Base-by-base conservation (phyloP, 2,888 invertebrate species). In the Erynnis tages region DNA sequence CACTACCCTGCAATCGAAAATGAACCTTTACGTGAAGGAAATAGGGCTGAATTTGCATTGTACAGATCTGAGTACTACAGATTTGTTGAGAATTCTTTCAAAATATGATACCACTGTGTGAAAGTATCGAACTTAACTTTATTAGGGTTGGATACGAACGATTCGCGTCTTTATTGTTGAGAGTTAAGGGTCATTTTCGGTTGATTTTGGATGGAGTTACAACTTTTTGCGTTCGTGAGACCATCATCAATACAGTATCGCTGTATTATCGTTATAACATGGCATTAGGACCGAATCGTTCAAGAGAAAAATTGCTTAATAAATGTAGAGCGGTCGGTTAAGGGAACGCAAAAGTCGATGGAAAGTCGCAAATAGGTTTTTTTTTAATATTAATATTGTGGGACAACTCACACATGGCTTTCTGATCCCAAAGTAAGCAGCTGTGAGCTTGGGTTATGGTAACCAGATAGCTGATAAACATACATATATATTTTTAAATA, bases 271-370 rank as follows among this genome's bases (percentile, higher is more conserved):
- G 77, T 82, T 77, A 79, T 81, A 79, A 79, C 72, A 65, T 63
- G 65, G 79, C 69, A 84, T 87, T 85, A 87, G 79, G 80, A 77
- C 65, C 56, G 73, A 84, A 82, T 71, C 79, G 82, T 79, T 86
- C 77, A 73, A 76, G 80, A 77, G 84, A 83, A 85, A 87, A 87
- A 87, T 87, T 84, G 84, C 73, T 81, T 85, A 82, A 84, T 84
- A 83, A 81, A 83, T 82, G 75, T 78, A 69, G 50, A 43, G 27
- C 13, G 50, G 35, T 43, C 27, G 34, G 25, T 43, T 21, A 16
- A 35, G 13, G 34, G 49, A 16, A n/a, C 40, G 49, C 34, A n/a
- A 32, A 30, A 14, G 32, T 32, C 23, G 21, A 2, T 1, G 13
- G 13, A 2, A 17, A 10, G 7, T 37, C 27, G 46, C 27, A 46